A percentile compares a stretch with the other conserved stretches of the same genome.
Conservation (phyloP, 2,797 vertebrate genomes). For the Acanthurus leucopareius region DNA sequence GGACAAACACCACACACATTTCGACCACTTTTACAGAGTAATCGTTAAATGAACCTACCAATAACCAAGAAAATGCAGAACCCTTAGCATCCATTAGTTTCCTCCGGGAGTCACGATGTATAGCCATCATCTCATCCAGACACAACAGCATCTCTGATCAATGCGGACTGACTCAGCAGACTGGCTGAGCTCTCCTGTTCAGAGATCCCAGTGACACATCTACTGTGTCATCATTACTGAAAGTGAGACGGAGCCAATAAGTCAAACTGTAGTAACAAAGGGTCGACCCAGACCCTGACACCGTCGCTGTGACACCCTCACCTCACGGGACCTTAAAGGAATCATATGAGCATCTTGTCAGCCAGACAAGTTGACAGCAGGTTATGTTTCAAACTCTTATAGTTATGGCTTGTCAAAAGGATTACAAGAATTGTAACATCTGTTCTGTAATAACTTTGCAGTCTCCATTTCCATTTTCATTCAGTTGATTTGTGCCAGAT, state of each 20-base stretch:
- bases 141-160: conserved; percentile 30
- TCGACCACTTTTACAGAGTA: neutral
- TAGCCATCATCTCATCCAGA: conserved; percentile 17
- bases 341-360: neutral
- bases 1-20: no score
- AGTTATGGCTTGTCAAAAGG: neutral
- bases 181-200: conserved; percentile 29
- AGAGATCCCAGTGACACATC: conserved; percentile 38
- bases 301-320: conserved; percentile 3
- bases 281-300: neutral
- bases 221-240: conserved; percentile 56
- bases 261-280: conserved; percentile 16
- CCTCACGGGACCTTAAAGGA: neutral
- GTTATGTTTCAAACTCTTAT: neutral
- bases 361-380: neutral
- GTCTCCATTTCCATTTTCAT: neutral
- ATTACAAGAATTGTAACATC: neutral
- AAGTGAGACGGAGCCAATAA: conserved; percentile 41
- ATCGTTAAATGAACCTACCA: neutral
- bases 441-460: no score
- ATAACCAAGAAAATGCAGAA: neutral
- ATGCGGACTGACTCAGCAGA: conserved; percentile 62
- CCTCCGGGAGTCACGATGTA: conserved; percentile 11
- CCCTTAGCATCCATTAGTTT: neutral
- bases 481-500: neutral